These are phyloP conservation scores for Scrobipalpa atriplicella DNA, from an alignment of 2,888 invertebrate genomes.

Conservation along the genomic window DNA sequence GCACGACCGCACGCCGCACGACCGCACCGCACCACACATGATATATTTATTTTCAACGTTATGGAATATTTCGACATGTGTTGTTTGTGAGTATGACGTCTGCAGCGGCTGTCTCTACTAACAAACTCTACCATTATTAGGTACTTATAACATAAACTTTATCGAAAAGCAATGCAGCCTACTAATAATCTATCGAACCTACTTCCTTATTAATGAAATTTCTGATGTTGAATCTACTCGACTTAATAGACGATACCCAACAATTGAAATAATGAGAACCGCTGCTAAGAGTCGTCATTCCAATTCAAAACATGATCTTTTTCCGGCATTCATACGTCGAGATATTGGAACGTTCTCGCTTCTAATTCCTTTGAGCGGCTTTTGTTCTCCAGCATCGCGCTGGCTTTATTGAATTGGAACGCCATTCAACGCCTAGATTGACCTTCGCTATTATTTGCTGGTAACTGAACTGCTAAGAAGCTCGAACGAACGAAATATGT, in stretches of 20 bases:
- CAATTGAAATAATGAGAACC: neutral
- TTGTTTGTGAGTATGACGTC: slow-evolving; percentile 68
- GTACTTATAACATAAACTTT: neutral
- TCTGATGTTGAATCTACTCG: neutral
- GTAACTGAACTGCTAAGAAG: neutral
- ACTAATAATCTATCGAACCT: neutral
- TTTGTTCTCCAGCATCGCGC: slow-evolving; percentile 35
- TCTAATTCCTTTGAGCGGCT: slow-evolving; percentile 32
- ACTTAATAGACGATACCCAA: neutral
- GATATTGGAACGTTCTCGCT: slow-evolving; percentile 20
- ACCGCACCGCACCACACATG: slow-evolving; percentile 40
- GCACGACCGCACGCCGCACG: slow-evolving; percentile 22
- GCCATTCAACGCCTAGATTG: neutral
- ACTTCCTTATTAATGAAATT: neutral
- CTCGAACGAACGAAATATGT: neutral
- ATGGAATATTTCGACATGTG: slow-evolving; percentile 76
- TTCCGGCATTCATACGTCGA: neutral
- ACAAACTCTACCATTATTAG: neutral
- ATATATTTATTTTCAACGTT: slow-evolving; percentile 44
- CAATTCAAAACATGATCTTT: neutral
- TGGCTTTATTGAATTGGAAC: slow-evolving; percentile 34
- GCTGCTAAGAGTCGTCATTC: neutral
- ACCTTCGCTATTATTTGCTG: neutral
- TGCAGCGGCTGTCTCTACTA: slow-evolving; percentile 28
- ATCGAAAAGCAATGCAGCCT: neutral